Evolutionary conservation across 2,113 vertebrate genomes (phyloP), one percentile per base, ranked within the genome.

Genomic region (Pimephales promelas): DNA sequence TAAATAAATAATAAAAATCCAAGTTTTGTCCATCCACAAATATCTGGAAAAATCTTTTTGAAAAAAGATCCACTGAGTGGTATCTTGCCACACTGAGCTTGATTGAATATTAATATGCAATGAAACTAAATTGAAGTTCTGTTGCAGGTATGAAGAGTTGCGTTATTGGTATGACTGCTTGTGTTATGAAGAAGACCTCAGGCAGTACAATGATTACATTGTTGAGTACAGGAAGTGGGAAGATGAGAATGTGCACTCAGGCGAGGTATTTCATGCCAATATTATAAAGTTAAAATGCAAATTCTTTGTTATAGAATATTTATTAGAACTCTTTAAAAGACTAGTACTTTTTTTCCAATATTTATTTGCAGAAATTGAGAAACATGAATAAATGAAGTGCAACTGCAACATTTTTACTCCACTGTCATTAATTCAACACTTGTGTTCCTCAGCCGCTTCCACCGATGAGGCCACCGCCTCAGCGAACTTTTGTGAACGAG

Each of bases 401-500:
- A 70, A n/a, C 10, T 20, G 66, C 34, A 36, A 22, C 0, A 2
- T 34, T 66, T 66, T 31, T 5, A 28, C 14, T 31, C 14, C 18
- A 9, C 8, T 40, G 10, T 68, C 43, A 16, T 16, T 9, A 45
- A 4, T 47, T 72, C 11, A 9, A 31, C 16, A 20, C 24, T 31
- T 79, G 9, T 61, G 18, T 81, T 70, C 9, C 26, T 40, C 56
- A 36, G 26, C 79, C 47, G 74, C 16, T 59, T 57, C 59, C 62
- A 70, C 72, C 73, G 70, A 56, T 13, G 78, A 93, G 90, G 86
- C 89, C 36, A 91, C 93, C 94, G 18, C 95, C 95, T 0, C 92
- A 94, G 82, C 92, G 96, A 88, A 92, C 97, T 70, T 96, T 97
- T 71, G 91, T 96, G 57, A 96, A 95, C 5, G 96, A 97, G 36